These are phyloP conservation scores for Ammodramus savannarum DNA, from an alignment of 2,113 vertebrate species.

Conservation along the genomic window DNA sequence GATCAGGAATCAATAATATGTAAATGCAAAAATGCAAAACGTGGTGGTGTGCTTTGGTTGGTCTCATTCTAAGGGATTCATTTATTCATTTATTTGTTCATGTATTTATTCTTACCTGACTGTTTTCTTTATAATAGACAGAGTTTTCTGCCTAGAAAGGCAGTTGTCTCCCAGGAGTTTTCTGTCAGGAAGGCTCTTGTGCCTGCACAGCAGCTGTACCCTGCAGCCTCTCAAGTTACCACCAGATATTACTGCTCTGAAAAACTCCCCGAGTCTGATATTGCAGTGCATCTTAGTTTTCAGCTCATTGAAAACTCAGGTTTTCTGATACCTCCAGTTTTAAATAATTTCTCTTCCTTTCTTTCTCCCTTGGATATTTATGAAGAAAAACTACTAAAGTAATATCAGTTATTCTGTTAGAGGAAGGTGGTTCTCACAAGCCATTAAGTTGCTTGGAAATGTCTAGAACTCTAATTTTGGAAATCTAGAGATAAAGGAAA, in stretches of 20 bases:
- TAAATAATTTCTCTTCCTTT: neutral
- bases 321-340: neutral
- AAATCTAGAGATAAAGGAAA: neutral
- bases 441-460: neutral
- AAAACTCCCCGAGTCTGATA: neutral
- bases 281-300: neutral
- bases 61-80: accelerated
- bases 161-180: neutral
- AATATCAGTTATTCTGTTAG: neutral
- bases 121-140: neutral
- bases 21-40: neutral
- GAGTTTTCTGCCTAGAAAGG: neutral
- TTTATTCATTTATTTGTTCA: neutral
- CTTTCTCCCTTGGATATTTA: neutral
- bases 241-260: neutral
- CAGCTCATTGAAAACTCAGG: neutral
- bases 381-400: neutral
- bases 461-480: neutral
- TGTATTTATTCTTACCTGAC: neutral
- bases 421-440: neutral
- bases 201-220: accelerated
- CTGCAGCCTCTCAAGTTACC: neutral
- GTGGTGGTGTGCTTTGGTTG: neutral
- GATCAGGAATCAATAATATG: neutral
- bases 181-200: neutral